A percentile compares a stretch with the other conserved stretches of the same genome.
These are phyloP conservation scores for Calyptomena viridis DNA, from an alignment of 2,113 vertebrate species.

Conservation along the genomic window DNA sequence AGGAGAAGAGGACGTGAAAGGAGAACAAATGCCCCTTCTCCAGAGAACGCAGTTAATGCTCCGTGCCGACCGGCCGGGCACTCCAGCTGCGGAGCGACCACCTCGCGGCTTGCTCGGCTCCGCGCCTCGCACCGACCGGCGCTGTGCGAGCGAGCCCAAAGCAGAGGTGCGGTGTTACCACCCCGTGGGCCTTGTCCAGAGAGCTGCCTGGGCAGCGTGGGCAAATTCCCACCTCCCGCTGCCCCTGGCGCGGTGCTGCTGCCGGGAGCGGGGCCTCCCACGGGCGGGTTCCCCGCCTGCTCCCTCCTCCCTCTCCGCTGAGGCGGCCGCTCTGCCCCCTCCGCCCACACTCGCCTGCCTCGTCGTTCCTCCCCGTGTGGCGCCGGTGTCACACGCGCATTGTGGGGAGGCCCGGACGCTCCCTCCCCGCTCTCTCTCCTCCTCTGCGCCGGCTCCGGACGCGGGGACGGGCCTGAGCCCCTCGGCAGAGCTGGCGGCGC, in stretches of 20 bases:
- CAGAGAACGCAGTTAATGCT: neutral
- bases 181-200: too few relatives aligned
- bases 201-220: too few relatives aligned
- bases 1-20: neutral
- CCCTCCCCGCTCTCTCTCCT: neutral
- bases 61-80: accelerated
- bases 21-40: neutral
- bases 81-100: neutral
- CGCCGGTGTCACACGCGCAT: neutral
- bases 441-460: too few relatives aligned
- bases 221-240: too few relatives aligned
- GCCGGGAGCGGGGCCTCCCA: neutral
- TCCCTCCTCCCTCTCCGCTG: accelerated
- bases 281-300: neutral
- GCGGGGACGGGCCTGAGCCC: too few relatives aligned
- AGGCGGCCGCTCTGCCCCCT: too few relatives aligned
- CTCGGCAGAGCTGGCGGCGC: neutral
- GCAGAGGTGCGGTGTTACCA: accelerated
- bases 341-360: neutral
- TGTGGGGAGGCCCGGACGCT: accelerated
- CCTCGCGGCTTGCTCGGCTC: neutral
- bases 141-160: neutral
- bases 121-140: accelerated
- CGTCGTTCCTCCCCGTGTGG: accelerated
- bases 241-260: neutral